A percentile compares a stretch with the other conserved stretches of the same genome.
phyloP scores from a whole-genome alignment of 2,113 vertebrate species.

The Glaucidium brasilianum region DNA sequence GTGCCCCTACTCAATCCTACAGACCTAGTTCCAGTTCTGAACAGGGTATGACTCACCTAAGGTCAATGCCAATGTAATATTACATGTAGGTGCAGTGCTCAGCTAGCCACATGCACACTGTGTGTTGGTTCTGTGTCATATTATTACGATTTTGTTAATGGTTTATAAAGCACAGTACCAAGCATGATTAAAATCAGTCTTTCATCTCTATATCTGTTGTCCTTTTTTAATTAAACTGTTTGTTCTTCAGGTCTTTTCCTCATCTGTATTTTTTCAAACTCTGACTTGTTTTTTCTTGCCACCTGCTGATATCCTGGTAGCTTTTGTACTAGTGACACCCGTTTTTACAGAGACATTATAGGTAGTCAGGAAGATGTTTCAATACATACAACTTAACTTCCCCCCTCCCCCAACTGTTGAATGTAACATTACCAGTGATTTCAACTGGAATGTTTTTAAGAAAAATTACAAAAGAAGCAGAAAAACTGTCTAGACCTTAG shows the following conservation, averaged over 20 bases:
- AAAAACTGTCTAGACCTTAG: background rate
- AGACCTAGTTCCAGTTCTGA: background rate
- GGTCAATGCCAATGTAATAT: background rate
- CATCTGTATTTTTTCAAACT: background rate
- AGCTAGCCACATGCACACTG: background rate
- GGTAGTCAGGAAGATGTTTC: background rate
- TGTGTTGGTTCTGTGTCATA: background rate
- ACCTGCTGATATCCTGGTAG: background rate
- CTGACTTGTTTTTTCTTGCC: background rate
- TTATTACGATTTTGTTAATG: background rate
- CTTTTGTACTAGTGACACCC: background rate
- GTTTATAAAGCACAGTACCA: background rate
- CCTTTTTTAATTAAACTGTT: background rate
- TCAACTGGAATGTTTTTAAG: background rate
- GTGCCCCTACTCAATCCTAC: background rate
- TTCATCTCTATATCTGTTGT: background rate
- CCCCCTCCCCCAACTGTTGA: background rate
- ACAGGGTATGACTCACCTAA: background rate
- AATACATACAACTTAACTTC: background rate
- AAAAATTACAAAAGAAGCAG: background rate
- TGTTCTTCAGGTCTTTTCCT: background rate
- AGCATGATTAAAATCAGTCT: background rate
- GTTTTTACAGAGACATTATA: background rate
- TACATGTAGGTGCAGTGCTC: background rate
- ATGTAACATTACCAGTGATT: background rate